Base-by-base conservation (phyloP, 2,113 vertebrate genomes). In the Ctenodactylus gundi region DNA sequence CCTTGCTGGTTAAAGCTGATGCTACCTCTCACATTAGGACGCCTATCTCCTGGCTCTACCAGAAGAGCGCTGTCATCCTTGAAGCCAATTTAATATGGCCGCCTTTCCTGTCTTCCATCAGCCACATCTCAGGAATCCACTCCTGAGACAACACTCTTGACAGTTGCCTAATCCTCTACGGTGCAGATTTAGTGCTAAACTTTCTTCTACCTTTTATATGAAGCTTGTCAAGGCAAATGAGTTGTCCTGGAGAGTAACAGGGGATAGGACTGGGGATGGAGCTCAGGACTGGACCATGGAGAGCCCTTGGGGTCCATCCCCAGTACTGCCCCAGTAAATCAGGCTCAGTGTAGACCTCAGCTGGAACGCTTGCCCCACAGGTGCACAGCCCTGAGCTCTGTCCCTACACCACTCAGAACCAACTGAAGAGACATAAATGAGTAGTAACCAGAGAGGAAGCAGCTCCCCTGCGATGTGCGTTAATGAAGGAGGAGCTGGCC, bases 11-110 rank as follows among this genome's bases (percentile, higher is more conserved):
- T n/a, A n/a, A n/a, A n/a, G n/a, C n/a, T n/a, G n/a, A n/a, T n/a
- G n/a, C n/a, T n/a, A n/a, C n/a, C n/a, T n/a, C n/a, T 8, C 4
- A 3, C 5, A 17, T 1, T 34, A 13, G 34, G 27, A 3, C 57
- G 8, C n/a, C 41, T 23, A 0, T 6, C 10, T 27, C 1, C 27
- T 36, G 70, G 64, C 55, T 72, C 36, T n/a, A 31, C 5, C 6
- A 34, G n/a, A 49, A 58, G 29, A 21, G 39, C 39, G 11, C 3
- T 12, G 5, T 44, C 3, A 6, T 14, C 20, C 6, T 1, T 15
- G 21, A 57, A 81, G 46, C n/a, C 68, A 21, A 12, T 21, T 46
- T 49, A 36, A 29, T 39, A 25, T 12, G 6, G 46, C 31, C 2
- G 3, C 29, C 41, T 6, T 34, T n/a, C 64, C 23, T 1, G 1